These are phyloP conservation scores for Schizotus pectinicornis DNA, from an alignment of 2,888 invertebrate genomes.

Conservation along the genomic window DNA sequence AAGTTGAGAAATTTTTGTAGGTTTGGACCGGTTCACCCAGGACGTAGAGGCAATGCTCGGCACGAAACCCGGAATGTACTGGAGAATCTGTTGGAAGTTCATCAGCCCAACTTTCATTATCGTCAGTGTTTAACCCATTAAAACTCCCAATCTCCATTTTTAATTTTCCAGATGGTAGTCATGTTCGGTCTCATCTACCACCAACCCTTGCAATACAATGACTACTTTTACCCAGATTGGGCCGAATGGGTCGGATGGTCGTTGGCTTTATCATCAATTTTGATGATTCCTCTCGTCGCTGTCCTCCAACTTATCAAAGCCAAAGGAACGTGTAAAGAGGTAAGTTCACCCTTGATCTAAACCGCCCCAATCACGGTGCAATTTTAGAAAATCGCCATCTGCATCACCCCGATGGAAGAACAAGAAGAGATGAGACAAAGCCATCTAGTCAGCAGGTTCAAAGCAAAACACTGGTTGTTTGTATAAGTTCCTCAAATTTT, in stretches of 20 bases:
- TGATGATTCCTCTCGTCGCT: constrained; percentile 75
- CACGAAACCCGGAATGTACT: constrained; percentile 75
- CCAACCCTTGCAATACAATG: constrained; percentile 70
- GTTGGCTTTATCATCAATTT: constrained; percentile 74
- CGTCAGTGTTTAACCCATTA: constrained; percentile 62
- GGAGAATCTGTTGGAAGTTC: constrained; percentile 88
- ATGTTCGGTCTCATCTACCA: constrained; percentile 70
- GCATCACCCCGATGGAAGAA: constrained; percentile 71
- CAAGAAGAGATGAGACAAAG: constrained; percentile 68
- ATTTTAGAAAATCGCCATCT: constrained; percentile 67
- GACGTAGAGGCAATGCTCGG: constrained; percentile 84
- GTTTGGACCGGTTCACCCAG: constrained; percentile 75
- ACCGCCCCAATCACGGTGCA: background rate
- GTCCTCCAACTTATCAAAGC: constrained; percentile 68
- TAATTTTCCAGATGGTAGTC: constrained; percentile 66
- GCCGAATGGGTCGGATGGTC: constrained; percentile 75
- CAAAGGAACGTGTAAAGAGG: constrained; percentile 70
- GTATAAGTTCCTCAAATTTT: constrained; percentile 59
- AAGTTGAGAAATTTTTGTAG: constrained; percentile 54
- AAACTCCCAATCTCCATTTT: background rate
- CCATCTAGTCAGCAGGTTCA: constrained; percentile 67
- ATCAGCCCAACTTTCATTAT: constrained; percentile 80
- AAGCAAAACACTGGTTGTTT: constrained; percentile 71
- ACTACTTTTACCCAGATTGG: constrained; percentile 74
- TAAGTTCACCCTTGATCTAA: background rate